Evolutionary conservation across 2,113 vertebrate genomes (phyloP).

Genomic region (Varanus salvator): DNA sequence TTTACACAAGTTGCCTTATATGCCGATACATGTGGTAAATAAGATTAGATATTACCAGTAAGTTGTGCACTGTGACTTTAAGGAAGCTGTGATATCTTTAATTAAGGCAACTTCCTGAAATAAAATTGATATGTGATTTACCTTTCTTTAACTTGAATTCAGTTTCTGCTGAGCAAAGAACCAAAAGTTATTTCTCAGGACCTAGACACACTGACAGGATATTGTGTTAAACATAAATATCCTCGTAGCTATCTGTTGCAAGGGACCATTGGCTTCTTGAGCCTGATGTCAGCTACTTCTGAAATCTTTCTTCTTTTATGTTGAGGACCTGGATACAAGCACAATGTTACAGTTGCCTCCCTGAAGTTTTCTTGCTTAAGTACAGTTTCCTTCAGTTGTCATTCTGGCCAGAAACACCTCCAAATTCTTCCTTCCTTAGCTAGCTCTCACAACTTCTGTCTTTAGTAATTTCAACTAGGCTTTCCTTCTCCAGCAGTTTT

Average conservation of each 20-base stretch:
- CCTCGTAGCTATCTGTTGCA: background rate
- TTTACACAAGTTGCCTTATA: background rate
- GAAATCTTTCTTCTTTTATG: background rate
- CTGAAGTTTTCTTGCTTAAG: background rate
- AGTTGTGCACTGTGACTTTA: background rate
- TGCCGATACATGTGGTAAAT: background rate
- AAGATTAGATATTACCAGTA: background rate
- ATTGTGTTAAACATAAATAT: background rate
- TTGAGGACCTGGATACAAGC: no score
- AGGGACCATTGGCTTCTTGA: background rate
- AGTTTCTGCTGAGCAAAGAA: background rate
- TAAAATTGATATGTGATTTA: background rate
- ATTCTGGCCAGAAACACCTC: background rate
- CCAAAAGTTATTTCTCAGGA: no score
- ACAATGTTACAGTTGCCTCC: no score
- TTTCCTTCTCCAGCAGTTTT: no score
- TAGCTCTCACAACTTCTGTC: no score
- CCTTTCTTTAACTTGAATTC: background rate
- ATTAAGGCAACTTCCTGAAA: background rate
- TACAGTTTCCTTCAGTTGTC: background rate
- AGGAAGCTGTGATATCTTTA: background rate
- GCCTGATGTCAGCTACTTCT: background rate
- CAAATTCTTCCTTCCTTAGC: no score
- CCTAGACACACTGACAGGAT: background rate
- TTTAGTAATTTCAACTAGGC: no score